Percentiles rank a stretch among this genome's conserved stretches.
Conservation (phyloP, 2,797 vertebrate genomes). For the Eurystomus glaucurus region DNA sequence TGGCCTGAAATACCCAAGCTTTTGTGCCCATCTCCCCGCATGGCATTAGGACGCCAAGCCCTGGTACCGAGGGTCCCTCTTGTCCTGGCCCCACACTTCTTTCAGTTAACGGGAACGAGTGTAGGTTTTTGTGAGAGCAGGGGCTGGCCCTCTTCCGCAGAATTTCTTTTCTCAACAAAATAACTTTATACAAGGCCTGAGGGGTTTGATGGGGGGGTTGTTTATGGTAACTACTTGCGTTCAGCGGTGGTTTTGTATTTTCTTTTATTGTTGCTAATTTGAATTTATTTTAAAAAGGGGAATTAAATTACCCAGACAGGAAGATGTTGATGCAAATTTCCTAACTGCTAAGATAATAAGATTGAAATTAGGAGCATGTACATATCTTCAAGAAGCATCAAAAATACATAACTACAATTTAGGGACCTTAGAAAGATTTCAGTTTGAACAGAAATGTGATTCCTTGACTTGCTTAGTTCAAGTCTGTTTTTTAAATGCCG, state of each 20-base stretch:
- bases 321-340: slow-evolving; percentile 69
- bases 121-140: background rate
- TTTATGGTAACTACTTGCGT: slow-evolving; percentile 26
- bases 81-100: background rate
- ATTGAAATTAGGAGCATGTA: slow-evolving; percentile 59
- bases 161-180: background rate
- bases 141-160: background rate
- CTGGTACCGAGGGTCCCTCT: background rate
- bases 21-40: background rate
- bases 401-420: slow-evolving; percentile 55
- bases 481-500: background rate
- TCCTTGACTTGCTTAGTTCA: slow-evolving; percentile 16
- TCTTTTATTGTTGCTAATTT: slow-evolving; percentile 59
- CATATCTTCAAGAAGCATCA: slow-evolving; percentile 43
- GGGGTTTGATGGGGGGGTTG: background rate
- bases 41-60: background rate
- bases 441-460: slow-evolving; percentile 37
- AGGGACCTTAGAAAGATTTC: slow-evolving; percentile 29
- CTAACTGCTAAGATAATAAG: slow-evolving; percentile 51
- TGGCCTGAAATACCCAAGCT: background rate
- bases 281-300: slow-evolving; percentile 58
- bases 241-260: background rate
- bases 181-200: background rate
- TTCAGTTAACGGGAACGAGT: background rate
- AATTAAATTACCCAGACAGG: slow-evolving; percentile 60